phyloP scores from a whole-genome alignment of 2,888 invertebrate species.

The Plusia festucae region DNA sequence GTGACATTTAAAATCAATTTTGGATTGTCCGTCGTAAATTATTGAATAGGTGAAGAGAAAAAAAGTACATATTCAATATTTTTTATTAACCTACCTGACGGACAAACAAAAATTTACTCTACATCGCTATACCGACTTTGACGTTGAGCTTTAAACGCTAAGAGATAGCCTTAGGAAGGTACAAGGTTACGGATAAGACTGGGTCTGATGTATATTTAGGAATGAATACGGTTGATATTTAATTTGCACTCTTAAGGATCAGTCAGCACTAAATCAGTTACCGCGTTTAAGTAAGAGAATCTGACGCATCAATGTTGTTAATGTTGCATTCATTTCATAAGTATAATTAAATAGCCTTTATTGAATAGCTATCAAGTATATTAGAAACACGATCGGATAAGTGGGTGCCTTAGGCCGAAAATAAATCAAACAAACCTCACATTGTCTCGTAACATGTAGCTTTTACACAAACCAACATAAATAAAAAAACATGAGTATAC shows the following conservation, averaged over 20 bases:
- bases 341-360: slow-evolving; percentile 34
- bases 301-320: slow-evolving; percentile 25
- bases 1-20: too few relatives aligned
- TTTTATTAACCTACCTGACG: too few relatives aligned
- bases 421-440: slow-evolving; percentile 3
- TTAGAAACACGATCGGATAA: slow-evolving; percentile 7
- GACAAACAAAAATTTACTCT: too few relatives aligned
- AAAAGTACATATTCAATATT: too few relatives aligned
- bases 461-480: slow-evolving; percentile 22
- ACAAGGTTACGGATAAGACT: slow-evolving; percentile 85
- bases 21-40: too few relatives aligned
- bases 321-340: slow-evolving; percentile 40
- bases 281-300: slow-evolving; percentile 25
- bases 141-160: slow-evolving; percentile 46
- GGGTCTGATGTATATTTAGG: slow-evolving; percentile 75
- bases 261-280: slow-evolving; percentile 32
- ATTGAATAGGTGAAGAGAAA: too few relatives aligned
- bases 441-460: slow-evolving; percentile 12
- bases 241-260: slow-evolving; percentile 34
- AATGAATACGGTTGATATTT: slow-evolving; percentile 67
- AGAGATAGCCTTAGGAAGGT: slow-evolving; percentile 67
- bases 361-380: slow-evolving; percentile 29
- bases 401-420: slow-evolving; percentile 15
- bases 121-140: too few relatives aligned
- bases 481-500: slow-evolving; percentile 10